These are phyloP conservation scores for Picus viridis DNA, from an alignment of 2,797 vertebrate genomes.

Conservation along the genomic window DNA sequence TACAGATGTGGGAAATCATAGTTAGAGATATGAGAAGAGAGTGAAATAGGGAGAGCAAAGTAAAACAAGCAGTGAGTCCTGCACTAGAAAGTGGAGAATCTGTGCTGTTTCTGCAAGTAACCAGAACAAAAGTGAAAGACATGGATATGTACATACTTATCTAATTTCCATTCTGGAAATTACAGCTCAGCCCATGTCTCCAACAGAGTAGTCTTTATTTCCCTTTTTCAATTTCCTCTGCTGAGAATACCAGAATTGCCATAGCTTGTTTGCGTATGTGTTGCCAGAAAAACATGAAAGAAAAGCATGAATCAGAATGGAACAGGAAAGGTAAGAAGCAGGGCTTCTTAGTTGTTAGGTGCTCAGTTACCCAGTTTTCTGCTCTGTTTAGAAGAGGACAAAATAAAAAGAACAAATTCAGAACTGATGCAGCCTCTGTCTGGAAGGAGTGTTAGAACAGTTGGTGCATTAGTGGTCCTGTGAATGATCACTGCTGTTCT, in stretches of 20 bases:
- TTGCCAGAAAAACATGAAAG: conserved; percentile 10
- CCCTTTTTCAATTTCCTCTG: neutral
- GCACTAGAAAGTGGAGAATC: accelerated
- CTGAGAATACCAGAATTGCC: neutral
- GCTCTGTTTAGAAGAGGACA: conserved; percentile 13
- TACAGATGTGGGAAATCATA: neutral
- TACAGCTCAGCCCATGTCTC: neutral
- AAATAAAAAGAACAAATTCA: neutral
- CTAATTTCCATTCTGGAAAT: neutral
- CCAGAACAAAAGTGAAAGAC: neutral
- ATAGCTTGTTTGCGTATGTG: neutral
- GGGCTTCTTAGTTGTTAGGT: neutral
- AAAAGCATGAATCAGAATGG: neutral
- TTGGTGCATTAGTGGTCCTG: neutral
- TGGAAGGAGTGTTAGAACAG: neutral
- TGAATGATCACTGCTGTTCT: conserved; percentile 20
- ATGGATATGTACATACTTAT: neutral
- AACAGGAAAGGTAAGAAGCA: neutral
- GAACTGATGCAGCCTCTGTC: neutral
- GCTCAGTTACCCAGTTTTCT: conserved; percentile 16
- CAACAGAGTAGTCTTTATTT: neutral
- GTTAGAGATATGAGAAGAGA: neutral
- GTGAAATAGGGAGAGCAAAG: neutral
- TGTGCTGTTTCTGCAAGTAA: neutral
- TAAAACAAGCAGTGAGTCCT: neutral